Percentiles rank a stretch among this genome's conserved stretches.
phyloP scores from a whole-genome alignment of 2,888 invertebrate species.

The Hirtodrosophila trivittata region DNA sequence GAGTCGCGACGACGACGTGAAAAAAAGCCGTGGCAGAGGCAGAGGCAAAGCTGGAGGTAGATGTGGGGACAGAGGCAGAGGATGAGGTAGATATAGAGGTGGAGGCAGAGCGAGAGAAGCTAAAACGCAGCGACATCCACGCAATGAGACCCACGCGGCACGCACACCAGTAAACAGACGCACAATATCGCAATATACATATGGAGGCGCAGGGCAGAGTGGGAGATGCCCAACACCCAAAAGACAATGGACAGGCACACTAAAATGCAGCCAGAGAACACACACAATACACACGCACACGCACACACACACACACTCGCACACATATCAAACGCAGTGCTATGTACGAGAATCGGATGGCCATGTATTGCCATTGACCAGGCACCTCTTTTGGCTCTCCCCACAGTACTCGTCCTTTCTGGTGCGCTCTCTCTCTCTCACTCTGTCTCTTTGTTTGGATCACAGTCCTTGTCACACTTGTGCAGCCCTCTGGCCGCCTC shows the following conservation, averaged over 20 bases:
- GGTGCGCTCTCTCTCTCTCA: constrained; percentile 3
- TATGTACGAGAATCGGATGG: constrained; percentile 65
- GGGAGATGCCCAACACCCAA: constrained; percentile 19
- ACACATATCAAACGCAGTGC: constrained; percentile 3
- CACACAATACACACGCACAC: constrained; percentile 21
- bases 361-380: constrained; percentile 73
- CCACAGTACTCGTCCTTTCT: constrained; percentile 4
- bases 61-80: background rate
- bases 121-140: constrained; percentile 36
- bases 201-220: constrained; percentile 18
- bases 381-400: constrained; percentile 31
- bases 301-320: constrained; percentile 8
- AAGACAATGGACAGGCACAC: constrained; percentile 68
- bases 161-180: constrained; percentile 48
- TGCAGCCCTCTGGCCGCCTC: constrained; percentile 44
- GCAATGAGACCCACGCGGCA: constrained; percentile 42
- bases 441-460: constrained; percentile 9
- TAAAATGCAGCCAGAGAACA: constrained; percentile 53
- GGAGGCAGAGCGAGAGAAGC: constrained; percentile 2
- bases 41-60: background rate
- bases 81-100: constrained; percentile 1
- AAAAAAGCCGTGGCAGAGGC: constrained; percentile 54
- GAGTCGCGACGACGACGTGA: constrained; percentile 50
- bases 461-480: constrained; percentile 44
- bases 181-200: constrained; percentile 47